Evolutionary conservation across 2,797 vertebrate genomes (phyloP), one percentile per base, ranked within the genome.

Genomic region (Pterois miles): DNA sequence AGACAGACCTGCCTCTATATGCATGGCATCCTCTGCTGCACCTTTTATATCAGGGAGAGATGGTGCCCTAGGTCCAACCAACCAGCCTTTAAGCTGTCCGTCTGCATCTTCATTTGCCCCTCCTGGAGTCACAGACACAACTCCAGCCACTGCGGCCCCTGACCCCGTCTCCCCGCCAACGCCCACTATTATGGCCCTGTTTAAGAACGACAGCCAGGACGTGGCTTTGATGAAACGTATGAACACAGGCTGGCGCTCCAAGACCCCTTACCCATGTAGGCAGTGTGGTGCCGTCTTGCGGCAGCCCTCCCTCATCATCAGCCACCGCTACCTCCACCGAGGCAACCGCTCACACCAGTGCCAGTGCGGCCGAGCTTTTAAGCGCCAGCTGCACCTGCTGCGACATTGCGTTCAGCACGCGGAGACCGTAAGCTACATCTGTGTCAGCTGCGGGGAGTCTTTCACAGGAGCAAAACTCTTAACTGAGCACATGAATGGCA

Each of bases 391-490:
- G 23, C 94, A 97, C 76, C 93, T 96, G 23, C 90, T 96, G 71
- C 89, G 95, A 0, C 96, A 96, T 43, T 95, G 96, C 65, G 72
- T 96, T 38, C 93, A 93, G 71, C 96, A 97, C 2, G 94, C 96
- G 0, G 95, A 95, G 80, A 91, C 91, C 12, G 81, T 91, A 0
- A 91, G 85, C 73, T 96, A 96, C 80, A 94, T 96, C 78, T 96
- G 96, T 3, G 91, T 91, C 2, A 74, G 88, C 73, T 96, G 96
- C 1, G 96, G 96, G 38, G 91, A 95, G 81, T 94, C 93, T 12
- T 95, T 97, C 80, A 85, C 79, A 1, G 96, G 97, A 53, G 96
- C 93, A 0, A 87, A 66, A 56, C 89, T 90, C 53, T 88, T 96
- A 60, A 91, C 92, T 2, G 80, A 91, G 65, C 95, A 96, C 75